These are phyloP conservation scores for Cariama cristata DNA, from an alignment of 2,113 vertebrate genomes.

Conservation along the genomic window DNA sequence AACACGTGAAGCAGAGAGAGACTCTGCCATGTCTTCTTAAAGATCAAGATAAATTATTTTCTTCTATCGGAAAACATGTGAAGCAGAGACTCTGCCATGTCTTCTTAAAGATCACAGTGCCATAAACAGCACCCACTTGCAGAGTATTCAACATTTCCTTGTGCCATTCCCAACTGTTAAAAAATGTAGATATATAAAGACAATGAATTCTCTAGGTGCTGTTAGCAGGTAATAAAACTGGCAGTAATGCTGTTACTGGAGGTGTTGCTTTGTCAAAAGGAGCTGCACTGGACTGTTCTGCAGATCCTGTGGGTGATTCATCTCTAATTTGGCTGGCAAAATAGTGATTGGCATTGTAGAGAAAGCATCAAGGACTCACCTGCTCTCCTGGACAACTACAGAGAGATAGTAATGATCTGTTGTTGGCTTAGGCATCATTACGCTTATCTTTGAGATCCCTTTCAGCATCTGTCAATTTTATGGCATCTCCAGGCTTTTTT, in stretches of 20 bases:
- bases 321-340: conserved; percentile 6
- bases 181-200: neutral
- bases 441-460: conserved; percentile 48
- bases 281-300: neutral
- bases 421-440: conserved; percentile 46
- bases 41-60: neutral
- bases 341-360: neutral
- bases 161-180: neutral
- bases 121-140: neutral
- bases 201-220: neutral
- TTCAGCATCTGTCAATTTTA: conserved; percentile 57
- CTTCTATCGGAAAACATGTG: fast-evolving
- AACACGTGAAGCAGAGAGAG: neutral
- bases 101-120: neutral
- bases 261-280: neutral
- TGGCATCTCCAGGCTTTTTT: conserved; percentile 7
- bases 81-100: neutral
- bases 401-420: conserved; percentile 46
- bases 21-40: neutral
- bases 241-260: neutral
- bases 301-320: neutral
- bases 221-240: neutral
- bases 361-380: neutral
- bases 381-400: neutral
- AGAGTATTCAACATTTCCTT: neutral